Evolutionary conservation across 1,140 invertebrate species (phyloP), one percentile per base, ranked within the genome.

Genomic region (Lepidotrigona ventralis): DNA sequence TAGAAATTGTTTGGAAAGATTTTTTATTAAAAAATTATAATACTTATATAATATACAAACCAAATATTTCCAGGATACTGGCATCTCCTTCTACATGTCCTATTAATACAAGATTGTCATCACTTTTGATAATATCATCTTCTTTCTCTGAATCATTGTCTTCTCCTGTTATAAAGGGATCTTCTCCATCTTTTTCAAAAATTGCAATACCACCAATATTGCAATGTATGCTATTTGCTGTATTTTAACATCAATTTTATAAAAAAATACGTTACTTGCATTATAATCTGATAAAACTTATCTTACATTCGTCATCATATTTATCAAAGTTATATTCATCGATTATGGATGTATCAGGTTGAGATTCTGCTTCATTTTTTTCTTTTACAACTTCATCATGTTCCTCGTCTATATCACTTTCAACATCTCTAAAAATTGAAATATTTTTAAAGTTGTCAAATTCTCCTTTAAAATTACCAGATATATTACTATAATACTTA

Each of bases 81-180:
- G 96, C 96, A 94, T 98, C 98, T 84, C 96, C 97, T 88, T 98
- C 96, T 23, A 98, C 97, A 91, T 97, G 97, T 0, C 98, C 98
- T n/a, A 98, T 95, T 23, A 98, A 92, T 51, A 99, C 94, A n/a
- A 99, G 94, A 95, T 99, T 99, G 91, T 99, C 98, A 88, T 95
- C 96, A n/a, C 96, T 95, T 93, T 98, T 97, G 46, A 99, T 98
- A 54, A 97, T 95, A 92, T 98, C 97, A 95, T 99, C 98, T 91
- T 99, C 98, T 90, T 97, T 97, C 90, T 98, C 98, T 86, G 97
- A 98, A 92, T 98, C 97, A 79, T 95, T 94, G 88, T 96, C 96
- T 81, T 95, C 73, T 17, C 84, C 95, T 17, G 95, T 95, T 60
- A 96, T 91, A 86, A 95, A 94, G 56, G 95, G 95, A 92, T 96